Base-by-base conservation (phyloP, 2,113 vertebrate species). In the Aptenodytes patagonicus region DNA sequence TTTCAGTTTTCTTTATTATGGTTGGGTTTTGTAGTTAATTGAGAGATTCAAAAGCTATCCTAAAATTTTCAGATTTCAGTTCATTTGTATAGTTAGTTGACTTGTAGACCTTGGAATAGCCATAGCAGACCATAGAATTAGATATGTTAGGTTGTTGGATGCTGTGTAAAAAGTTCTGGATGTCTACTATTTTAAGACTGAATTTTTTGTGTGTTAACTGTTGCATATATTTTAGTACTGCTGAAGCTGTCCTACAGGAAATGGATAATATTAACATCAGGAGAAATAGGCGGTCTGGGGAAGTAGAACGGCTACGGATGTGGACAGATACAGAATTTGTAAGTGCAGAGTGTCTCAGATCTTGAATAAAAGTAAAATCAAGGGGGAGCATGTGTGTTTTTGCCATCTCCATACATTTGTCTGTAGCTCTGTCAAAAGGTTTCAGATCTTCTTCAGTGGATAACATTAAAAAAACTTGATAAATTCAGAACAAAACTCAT, bases 251-350 rank as follows among this genome's bases (percentile, higher is more conserved):
- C 65, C 98, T 99, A 7, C 99, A 99, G 97, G 99, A 99, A 98
- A 99, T 99, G 99, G 99, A 99, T 98, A 99, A 99, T 97, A 99
- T 99, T 98, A 99, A 99, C 98, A 99, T 99, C 97, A 98, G 99
- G 90, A 98, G 99, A 95, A 99, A 98, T 71, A 98, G 98, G 84
- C 87, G 98, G 52, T 98, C 98, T 71, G 98, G 99, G 34, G 99
- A 99, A 97, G 99, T 99, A 86, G 99, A 99, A 93, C 98, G 99
- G n/a, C 99, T 99, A 24, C 98, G 99, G 42, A 99, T 99, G 99
- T 99, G 99, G 99, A 99, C 99, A 34, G 99, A 99, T 83, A 99
- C 99, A 3, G 99, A 99, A 97, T 99, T 99, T 91, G 99, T 99
- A 97, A 99, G 99, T 98, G 69, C 36, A 47, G 17, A 62, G 29